Conservation (phyloP, 2,113 vertebrate species). For the Cryptoleucopteryx plumbea region DNA sequence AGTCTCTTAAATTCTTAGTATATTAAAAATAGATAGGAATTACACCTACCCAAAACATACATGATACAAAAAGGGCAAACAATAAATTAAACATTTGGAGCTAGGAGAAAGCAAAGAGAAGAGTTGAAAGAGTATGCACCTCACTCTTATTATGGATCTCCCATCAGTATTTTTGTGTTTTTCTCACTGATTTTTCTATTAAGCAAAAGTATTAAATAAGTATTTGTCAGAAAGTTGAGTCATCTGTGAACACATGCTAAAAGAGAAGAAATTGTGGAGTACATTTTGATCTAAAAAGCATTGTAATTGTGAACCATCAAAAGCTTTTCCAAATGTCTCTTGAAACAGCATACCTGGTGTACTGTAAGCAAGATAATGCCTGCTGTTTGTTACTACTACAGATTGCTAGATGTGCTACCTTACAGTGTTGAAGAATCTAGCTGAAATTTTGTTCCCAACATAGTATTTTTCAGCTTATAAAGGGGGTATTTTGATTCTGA, state of each 20-base stretch:
- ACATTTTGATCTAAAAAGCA: conserved; percentile 7
- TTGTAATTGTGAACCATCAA: neutral
- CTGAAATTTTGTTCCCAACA: neutral
- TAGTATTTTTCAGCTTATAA: neutral
- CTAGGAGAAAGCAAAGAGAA: neutral
- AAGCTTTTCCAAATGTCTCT: neutral
- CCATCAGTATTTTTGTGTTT: neutral
- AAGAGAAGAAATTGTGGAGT: neutral
- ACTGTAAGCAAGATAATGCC: neutral
- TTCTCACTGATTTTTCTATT: neutral
- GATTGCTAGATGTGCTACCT: neutral
- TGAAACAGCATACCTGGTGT: neutral
- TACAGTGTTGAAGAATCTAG: neutral
- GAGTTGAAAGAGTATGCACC: neutral
- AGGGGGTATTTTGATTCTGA: neutral
- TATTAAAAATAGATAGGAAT: neutral
- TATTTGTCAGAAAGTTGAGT: conserved; percentile 29
- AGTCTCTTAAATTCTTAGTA: neutral
- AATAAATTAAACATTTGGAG: neutral
- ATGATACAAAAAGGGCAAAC: neutral
- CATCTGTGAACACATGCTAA: neutral
- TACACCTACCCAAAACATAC: neutral
- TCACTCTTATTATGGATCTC: neutral
- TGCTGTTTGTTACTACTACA: neutral
- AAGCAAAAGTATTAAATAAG: neutral